Conservation (phyloP, 1,140 invertebrate genomes). For the Eufriesea mexicana region DNA sequence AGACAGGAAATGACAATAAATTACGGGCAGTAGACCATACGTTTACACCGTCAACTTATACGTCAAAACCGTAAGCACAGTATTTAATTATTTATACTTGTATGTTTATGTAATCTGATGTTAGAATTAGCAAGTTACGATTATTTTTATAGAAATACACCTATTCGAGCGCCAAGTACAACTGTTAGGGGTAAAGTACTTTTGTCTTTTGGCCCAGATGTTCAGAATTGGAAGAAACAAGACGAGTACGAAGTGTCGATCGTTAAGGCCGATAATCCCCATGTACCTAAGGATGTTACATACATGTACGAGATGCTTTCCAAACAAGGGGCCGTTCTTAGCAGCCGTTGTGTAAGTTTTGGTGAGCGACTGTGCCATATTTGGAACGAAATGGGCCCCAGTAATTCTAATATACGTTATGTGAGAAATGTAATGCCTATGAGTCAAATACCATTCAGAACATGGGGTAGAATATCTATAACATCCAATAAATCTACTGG, state of each 20-base stretch:
- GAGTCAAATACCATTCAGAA: conserved; percentile 79
- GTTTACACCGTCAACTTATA: conserved; percentile 47
- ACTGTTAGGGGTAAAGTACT: conserved; percentile 68
- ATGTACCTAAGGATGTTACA: conserved; percentile 69
- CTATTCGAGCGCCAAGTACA: conserved; percentile 52
- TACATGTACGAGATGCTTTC: conserved; percentile 84
- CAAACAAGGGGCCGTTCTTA: conserved; percentile 79
- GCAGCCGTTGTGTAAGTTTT: conserved; percentile 79
- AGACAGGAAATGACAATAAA: conserved; percentile 43
- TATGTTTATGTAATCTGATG: neutral
- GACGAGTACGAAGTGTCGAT: conserved; percentile 50
- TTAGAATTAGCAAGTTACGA: neutral
- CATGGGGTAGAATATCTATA: conserved; percentile 82
- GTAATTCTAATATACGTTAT: conserved; percentile 52
- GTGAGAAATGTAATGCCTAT: conserved; percentile 64
- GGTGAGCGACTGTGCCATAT: conserved; percentile 65
- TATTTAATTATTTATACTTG: neutral
- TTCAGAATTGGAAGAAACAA: conserved; percentile 67
- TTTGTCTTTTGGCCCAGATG: conserved; percentile 63
- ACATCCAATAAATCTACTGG: neutral
- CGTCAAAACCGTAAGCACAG: conserved; percentile 56
- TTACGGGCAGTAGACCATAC: conserved; percentile 34
- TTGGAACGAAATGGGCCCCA: conserved; percentile 60
- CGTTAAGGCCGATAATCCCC: conserved; percentile 59
- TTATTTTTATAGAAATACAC: conserved; percentile 64